These are phyloP conservation scores for Zapus hudsonius DNA, from an alignment of 2,113 vertebrate species.

Conservation along the genomic window DNA sequence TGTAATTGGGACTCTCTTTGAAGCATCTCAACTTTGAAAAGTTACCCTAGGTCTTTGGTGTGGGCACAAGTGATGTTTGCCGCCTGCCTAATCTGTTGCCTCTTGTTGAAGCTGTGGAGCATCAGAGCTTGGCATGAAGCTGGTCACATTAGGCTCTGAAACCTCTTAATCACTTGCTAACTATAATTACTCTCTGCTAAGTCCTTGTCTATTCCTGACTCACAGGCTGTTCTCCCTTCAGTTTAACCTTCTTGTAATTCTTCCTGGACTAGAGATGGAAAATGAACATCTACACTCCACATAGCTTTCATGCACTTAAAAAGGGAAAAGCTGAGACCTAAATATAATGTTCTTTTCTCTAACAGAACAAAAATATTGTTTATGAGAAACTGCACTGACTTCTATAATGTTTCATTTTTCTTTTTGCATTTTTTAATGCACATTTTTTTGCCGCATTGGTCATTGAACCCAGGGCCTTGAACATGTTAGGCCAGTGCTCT, in stretches of 20 bases:
- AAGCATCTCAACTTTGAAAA: constrained; percentile 43
- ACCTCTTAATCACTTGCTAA: constrained; percentile 62
- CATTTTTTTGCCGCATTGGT: not conserved
- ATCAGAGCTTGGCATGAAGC: constrained; percentile 50
- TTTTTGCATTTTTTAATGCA: not conserved
- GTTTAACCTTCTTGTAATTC: constrained; percentile 49
- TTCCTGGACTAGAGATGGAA: constrained; percentile 35
- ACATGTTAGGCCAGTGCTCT: not conserved
- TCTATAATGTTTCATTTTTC: not conserved
- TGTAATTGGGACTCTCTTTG: constrained; percentile 30
- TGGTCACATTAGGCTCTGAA: constrained; percentile 52
- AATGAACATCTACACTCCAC: not conserved
- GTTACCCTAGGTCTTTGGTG: constrained; percentile 6
- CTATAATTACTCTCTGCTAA: constrained; percentile 65
- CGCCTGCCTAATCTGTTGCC: constrained; percentile 12
- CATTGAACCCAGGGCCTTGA: not conserved
- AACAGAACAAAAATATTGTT: not conserved
- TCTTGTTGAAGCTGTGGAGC: not conserved
- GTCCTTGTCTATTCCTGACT: constrained; percentile 54
- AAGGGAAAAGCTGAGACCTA: constrained; percentile 24
- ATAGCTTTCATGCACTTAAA: not conserved
- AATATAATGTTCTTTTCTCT: not conserved
- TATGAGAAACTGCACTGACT: not conserved
- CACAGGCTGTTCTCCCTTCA: constrained; percentile 45
- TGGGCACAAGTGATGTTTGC: constrained; percentile 22